Conservation (phyloP, 2,888 invertebrate genomes). For the Caenorhabditis sulstoni region DNA sequence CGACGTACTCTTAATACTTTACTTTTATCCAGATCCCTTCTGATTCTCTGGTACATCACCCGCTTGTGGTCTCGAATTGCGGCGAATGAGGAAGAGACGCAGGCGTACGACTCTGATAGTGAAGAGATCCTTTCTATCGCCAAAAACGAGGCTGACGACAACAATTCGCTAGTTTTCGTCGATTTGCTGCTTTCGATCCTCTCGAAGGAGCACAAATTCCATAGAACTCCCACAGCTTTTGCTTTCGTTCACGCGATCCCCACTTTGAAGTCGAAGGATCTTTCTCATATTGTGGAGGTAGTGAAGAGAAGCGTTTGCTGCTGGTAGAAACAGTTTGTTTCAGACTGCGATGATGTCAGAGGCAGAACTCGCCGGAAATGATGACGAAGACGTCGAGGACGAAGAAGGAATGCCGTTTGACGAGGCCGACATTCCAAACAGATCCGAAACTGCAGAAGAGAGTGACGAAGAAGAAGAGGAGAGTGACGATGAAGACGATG, state of each 20-base stretch:
- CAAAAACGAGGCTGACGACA: constrained; percentile 51
- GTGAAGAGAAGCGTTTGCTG: neutral
- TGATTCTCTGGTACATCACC: constrained; percentile 58
- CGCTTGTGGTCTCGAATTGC: constrained; percentile 59
- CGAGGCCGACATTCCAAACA: constrained; percentile 33
- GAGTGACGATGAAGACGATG: constrained; percentile 55
- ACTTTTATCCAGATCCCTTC: constrained; percentile 55
- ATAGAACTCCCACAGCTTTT: constrained; percentile 59
- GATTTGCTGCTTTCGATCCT: constrained; percentile 69
- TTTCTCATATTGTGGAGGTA: constrained; percentile 67
- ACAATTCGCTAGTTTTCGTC: constrained; percentile 58
- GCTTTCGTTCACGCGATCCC: constrained; percentile 62
- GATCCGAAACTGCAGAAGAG: constrained; percentile 40
- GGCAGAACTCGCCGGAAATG: constrained; percentile 56
- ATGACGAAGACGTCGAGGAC: constrained; percentile 59
- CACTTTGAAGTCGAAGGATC: constrained; percentile 47
- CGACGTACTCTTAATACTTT: constrained; percentile 2
- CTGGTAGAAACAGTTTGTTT: constrained; percentile 5
- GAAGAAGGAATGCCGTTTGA: constrained; percentile 62
- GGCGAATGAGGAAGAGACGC: constrained; percentile 36
- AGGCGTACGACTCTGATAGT: constrained; percentile 45
- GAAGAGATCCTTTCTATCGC: constrained; percentile 61
- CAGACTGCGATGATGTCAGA: constrained; percentile 63
- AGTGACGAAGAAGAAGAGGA: constrained; percentile 57
- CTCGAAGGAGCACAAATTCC: constrained; percentile 59